Evolutionary conservation across 2,113 vertebrate genomes (phyloP), one percentile per base, ranked within the genome.

Genomic region (Anthoscopus minutus): DNA sequence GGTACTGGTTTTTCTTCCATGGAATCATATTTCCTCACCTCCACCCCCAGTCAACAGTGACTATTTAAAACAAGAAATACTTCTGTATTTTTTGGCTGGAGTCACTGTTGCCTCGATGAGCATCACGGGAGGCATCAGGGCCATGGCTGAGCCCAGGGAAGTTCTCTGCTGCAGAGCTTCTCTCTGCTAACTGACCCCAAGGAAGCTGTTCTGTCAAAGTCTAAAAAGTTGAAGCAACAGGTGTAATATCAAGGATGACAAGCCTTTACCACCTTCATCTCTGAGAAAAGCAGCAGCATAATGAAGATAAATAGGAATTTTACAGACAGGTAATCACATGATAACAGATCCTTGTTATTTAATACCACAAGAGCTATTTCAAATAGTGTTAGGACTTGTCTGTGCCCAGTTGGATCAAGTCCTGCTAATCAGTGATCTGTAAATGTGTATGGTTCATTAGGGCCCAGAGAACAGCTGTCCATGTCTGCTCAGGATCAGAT

Each of bases 271-370:
- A 91, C 93, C 95, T 91, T 88, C 76, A 90, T 86, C 65, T 88
- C 61, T 48, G 44, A 81, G 88, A 86, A 93, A 83, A 86, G 78
- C 82, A 95, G 45, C 77, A 95, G 80, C 21, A 37, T 96, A 96
- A 97, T 97, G 97, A 98, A 98, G 97, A 97, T 96, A 96, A 98
- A 98, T 97, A 96, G 94, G 91, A 80, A 88, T 97, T 98, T 96
- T 96, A 95, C 94, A 97, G 97, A 97, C 95, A 98, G 92, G 95
- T 97, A 96, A 97, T 97, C 95, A 94, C 93, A 93, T 88, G 94
- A 94, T 96, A 98, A 97, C 93, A 96, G 80, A 96, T 92, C 58
- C 84, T 71, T 97, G 96, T 97, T 97, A 97, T 97, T 98, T 97
- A 97, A 95, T 89, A 83, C 88, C 67, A 85, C 80, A 87, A 95